These are phyloP conservation scores for Synodontis membranacea DNA, from an alignment of 2,113 vertebrate species.

Conservation along the genomic window DNA sequence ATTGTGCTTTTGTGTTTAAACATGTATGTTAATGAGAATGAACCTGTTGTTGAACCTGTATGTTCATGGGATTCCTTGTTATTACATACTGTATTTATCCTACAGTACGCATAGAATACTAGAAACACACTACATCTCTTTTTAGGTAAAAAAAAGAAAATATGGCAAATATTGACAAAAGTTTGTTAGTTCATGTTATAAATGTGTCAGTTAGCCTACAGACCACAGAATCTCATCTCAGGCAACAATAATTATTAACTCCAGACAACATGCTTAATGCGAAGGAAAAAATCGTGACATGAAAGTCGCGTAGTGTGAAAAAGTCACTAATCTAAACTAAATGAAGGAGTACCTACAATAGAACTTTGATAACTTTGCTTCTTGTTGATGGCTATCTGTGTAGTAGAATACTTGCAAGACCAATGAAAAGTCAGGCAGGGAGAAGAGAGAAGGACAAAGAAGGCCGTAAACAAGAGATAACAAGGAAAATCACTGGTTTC, in stretches of 20 bases:
- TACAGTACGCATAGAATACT: not conserved
- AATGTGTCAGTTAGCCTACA: not conserved
- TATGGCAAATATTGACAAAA: not conserved
- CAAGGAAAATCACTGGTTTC: constrained; percentile 12
- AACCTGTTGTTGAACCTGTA: no score
- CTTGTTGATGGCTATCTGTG: constrained; percentile 11
- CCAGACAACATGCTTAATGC: not conserved
- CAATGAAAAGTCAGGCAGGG: not conserved
- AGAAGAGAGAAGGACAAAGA: constrained; percentile 6
- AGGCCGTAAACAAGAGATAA: constrained; percentile 21
- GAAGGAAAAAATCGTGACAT: no score
- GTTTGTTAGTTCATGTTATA: not conserved
- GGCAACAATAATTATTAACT: not conserved
- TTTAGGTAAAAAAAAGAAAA: not conserved
- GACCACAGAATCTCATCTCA: not conserved
- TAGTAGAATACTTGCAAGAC: not conserved
- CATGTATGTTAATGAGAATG: not conserved
- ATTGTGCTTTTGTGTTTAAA: not conserved
- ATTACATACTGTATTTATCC: not conserved
- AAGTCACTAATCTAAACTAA: constrained; percentile 17
- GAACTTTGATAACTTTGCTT: not conserved
- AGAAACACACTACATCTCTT: no score
- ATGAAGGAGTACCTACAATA: not conserved
- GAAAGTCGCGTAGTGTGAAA: no score
- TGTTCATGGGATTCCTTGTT: not conserved